These are phyloP conservation scores for Myrmecophaga tridactyla DNA, from an alignment of 2,113 vertebrate species.

Conservation along the genomic window DNA sequence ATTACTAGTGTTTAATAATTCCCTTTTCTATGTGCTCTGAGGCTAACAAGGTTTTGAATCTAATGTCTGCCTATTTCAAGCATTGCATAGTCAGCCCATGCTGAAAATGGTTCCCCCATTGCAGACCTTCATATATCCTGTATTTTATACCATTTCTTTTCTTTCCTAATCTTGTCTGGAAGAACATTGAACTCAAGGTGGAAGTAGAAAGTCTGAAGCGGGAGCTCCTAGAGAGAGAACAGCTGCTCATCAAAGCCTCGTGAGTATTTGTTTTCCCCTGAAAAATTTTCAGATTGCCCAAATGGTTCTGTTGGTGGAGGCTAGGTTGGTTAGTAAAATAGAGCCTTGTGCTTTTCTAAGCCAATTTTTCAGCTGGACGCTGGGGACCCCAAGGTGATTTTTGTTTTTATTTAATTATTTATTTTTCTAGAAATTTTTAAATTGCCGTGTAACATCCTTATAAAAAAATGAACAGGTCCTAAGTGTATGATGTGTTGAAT, in stretches of 20 bases:
- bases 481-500: background rate
- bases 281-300: fast-evolving
- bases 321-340: background rate
- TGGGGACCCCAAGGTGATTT: background rate
- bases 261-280: conserved; percentile 81
- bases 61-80: background rate
- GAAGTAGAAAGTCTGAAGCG: conserved; percentile 96
- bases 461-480: background rate
- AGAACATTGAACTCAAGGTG: conserved; percentile 99
- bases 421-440: background rate
- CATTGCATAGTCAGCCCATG: fast-evolving
- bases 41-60: conserved; percentile 43
- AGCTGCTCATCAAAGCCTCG: conserved; percentile 96
- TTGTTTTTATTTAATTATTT: background rate
- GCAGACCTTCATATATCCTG: background rate
- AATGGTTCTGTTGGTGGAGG: background rate
- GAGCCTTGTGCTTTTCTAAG: background rate
- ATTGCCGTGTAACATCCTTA: background rate
- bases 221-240: conserved; percentile 94
- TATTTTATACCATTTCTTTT: conserved; percentile 46
- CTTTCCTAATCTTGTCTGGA: conserved; percentile 46
- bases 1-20: conserved; percentile 60
- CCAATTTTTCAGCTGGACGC: background rate
- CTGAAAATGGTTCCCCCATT: background rate
- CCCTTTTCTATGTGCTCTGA: background rate